phyloP scores from a whole-genome alignment of 2,888 invertebrate genomes.

The Glaucopsyche alexis region DNA sequence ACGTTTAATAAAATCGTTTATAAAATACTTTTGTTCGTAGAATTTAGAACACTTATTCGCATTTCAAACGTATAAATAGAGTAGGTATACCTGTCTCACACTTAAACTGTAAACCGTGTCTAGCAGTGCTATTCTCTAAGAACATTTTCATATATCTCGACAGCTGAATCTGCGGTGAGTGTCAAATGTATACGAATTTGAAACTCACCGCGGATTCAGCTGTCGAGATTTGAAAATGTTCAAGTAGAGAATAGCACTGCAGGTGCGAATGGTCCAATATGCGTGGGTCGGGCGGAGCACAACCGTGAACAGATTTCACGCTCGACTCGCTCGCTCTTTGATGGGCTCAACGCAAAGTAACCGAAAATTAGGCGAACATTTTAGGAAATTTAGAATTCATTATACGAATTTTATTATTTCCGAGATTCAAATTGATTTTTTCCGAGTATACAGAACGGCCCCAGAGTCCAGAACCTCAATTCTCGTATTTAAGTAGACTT shows the following conservation, averaged over 20 bases:
- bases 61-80: not conserved
- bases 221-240: no score
- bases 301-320: slow-evolving; percentile 18
- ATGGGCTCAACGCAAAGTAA: slow-evolving; percentile 11
- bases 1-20: no score
- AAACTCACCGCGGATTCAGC: no score
- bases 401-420: not conserved
- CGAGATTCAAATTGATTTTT: not conserved
- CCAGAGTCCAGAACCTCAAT: no score
- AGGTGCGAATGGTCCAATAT: slow-evolving; percentile 7
- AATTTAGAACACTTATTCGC: no score
- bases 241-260: no score
- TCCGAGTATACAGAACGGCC: not conserved
- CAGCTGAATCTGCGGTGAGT: no score
- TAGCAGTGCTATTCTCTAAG: no score
- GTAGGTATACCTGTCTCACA: not conserved
- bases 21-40: no score
- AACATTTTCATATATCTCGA: no score
- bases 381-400: slow-evolving; percentile 12
- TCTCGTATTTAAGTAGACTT: no score
- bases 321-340: slow-evolving; percentile 16
- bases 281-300: slow-evolving; percentile 7
- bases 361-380: slow-evolving; percentile 25
- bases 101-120: not conserved
- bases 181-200: no score